Base-by-base conservation (phyloP, 2,888 invertebrate genomes). In the Acleris emargana region DNA sequence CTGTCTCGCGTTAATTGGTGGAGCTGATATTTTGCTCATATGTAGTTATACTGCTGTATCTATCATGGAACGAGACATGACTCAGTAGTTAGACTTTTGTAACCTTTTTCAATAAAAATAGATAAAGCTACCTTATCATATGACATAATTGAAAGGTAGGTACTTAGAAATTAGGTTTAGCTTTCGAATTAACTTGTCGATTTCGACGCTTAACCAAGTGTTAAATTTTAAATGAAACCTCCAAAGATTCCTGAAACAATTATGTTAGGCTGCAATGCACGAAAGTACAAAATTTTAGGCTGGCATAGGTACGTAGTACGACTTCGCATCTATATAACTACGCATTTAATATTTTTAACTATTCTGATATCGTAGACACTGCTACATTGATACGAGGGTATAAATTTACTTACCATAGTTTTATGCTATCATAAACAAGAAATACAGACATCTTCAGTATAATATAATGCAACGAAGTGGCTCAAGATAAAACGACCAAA, bases 371-470 rank as follows among this genome's bases (percentile, higher is more conserved):
- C 75, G 80, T 79, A 74, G 75, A 77, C 75, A 73, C 71, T 72
- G 76, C 77, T 79, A 79, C 81, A 79, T 80, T 76, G 77, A 79
- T 83, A 79, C 81, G 76, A 81, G 78, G 71, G 79, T 78, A 86
- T 84, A 85, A 86, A 86, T 86, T 86, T 83, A 82, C 81, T 80
- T 81, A 82, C 81, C 82, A 86, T 87, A 84, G 86, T 83, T 88
- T 88, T 87, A 86, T 86, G 84, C 80, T 83, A 85, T 87, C 86
- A 86, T 87, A 87, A 87, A 87, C 86, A 85, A 77, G 73, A 72
- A 73, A 75, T 88, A 84, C 86, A 86, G 84, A 89, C 87, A 86
- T 87, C 86, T 87, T 87, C 83, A 84, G 82, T 83, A 82, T 85
- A 84, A 84, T 81, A 81, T 83, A 81, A 82, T 78, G 81, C 83